A percentile compares a stretch with the other conserved stretches of the same genome.
These are phyloP conservation scores for Syngnathus scovelli DNA, from an alignment of 2,113 vertebrate genomes.

Conservation along the genomic window DNA sequence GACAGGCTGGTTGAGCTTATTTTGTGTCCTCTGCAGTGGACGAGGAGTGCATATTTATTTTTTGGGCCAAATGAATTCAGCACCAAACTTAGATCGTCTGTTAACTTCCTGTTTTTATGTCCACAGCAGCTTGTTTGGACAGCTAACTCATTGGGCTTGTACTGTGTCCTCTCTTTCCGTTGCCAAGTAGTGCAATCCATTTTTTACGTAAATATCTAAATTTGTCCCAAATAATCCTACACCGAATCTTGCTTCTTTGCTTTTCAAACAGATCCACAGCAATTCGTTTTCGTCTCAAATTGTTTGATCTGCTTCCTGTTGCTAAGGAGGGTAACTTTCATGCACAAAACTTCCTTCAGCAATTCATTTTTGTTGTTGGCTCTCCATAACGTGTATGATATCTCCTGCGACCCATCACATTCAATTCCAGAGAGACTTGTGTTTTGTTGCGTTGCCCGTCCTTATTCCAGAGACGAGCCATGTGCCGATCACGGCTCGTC, in stretches of 20 bases:
- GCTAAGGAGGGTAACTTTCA: not conserved
- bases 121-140: not conserved
- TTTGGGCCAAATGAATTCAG: not conserved
- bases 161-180: not conserved
- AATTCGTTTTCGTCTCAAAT: not conserved
- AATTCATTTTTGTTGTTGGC: not conserved
- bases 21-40: too few relatives aligned
- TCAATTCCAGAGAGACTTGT: constrained; percentile 48
- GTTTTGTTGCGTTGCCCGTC: constrained; percentile 60
- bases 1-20: too few relatives aligned
- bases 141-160: too few relatives aligned
- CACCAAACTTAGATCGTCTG: not conserved
- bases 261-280: not conserved
- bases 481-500: constrained; percentile 52
- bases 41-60: not conserved
- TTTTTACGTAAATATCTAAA: not conserved
- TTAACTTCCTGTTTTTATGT: not conserved
- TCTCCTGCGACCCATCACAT: constrained; percentile 47
- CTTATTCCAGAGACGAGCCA: constrained; percentile 36
- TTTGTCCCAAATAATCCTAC: not conserved
- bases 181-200: not conserved
- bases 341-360: not conserved
- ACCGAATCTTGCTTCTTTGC: not conserved
- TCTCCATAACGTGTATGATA: constrained; percentile 20
- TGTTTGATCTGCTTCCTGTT: not conserved